phyloP scores from a whole-genome alignment of 2,888 invertebrate genomes.

The Acrobasis consociella region DNA sequence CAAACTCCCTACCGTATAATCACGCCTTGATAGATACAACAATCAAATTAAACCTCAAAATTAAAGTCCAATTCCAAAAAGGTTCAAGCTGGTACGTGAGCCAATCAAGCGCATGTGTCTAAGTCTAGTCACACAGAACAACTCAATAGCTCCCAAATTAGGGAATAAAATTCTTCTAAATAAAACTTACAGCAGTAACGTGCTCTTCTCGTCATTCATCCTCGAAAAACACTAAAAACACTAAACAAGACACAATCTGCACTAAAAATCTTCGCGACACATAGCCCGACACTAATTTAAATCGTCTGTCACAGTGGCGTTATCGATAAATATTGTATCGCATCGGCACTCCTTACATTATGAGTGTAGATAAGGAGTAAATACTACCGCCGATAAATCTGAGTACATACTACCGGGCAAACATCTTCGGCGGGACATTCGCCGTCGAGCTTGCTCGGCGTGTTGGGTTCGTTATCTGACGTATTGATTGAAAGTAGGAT shows the following conservation, averaged over 20 bases:
- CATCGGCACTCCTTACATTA: constrained; percentile 32
- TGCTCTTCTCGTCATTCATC: constrained; percentile 10
- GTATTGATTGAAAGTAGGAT: too few relatives aligned
- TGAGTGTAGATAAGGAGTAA: constrained; percentile 43
- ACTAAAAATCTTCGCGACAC: constrained; percentile 1
- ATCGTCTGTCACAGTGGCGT: constrained; percentile 14
- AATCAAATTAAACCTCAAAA: too few relatives aligned
- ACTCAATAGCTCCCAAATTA: not conserved
- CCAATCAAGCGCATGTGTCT: not conserved
- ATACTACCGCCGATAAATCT: constrained; percentile 42
- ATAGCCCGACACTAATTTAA: constrained; percentile 13
- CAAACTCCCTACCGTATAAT: too few relatives aligned
- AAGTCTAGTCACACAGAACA: not conserved
- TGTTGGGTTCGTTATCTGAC: too few relatives aligned
- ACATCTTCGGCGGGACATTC: constrained; percentile 4
- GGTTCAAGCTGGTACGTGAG: too few relatives aligned
- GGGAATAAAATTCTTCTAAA: not conserved
- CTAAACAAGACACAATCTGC: not conserved
- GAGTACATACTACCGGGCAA: constrained; percentile 20
- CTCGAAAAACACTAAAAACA: constrained; percentile 2
- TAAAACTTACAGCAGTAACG: constrained; percentile 1
- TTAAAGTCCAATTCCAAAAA: too few relatives aligned
- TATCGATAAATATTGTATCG: constrained; percentile 26
- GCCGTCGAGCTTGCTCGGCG: not conserved
- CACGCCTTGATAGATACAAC: too few relatives aligned